Conservation (phyloP, 2,113 vertebrate genomes). For the Azemiops feae region DNA sequence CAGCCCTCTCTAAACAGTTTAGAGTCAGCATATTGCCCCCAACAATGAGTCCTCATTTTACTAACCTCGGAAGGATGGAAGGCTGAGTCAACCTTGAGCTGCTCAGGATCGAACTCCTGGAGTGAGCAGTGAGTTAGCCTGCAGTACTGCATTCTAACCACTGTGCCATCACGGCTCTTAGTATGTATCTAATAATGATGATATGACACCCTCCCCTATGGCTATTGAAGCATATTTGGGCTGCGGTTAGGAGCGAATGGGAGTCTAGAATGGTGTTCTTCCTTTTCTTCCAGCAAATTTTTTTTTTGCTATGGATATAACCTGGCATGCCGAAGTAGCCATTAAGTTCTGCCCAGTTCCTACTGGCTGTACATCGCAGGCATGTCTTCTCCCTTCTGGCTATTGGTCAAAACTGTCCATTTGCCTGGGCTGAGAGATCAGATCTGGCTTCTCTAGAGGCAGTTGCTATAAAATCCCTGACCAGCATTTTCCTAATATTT, state of each 20-base stretch:
- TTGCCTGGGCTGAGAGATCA: background rate
- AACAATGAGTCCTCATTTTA: too few relatives aligned
- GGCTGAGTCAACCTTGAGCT: too few relatives aligned
- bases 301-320: background rate
- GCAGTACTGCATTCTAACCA: too few relatives aligned
- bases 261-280: background rate
- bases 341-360: background rate
- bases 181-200: background rate
- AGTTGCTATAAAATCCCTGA: background rate
- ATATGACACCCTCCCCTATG: background rate
- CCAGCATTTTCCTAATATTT: background rate
- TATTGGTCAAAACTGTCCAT: background rate
- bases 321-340: background rate
- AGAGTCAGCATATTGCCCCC: too few relatives aligned
- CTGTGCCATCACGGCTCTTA: too few relatives aligned
- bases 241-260: background rate
- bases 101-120: too few relatives aligned
- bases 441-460: background rate
- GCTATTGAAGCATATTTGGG: background rate
- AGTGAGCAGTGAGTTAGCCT: too few relatives aligned
- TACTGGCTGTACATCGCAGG: background rate
- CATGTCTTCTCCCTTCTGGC: background rate
- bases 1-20: too few relatives aligned
- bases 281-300: background rate
- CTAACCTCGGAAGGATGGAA: too few relatives aligned